Percentiles rank a stretch among this genome's conserved stretches.
Evolutionary conservation across 1,140 invertebrate species (phyloP).

Genomic region (Bombus polaris): DNA sequence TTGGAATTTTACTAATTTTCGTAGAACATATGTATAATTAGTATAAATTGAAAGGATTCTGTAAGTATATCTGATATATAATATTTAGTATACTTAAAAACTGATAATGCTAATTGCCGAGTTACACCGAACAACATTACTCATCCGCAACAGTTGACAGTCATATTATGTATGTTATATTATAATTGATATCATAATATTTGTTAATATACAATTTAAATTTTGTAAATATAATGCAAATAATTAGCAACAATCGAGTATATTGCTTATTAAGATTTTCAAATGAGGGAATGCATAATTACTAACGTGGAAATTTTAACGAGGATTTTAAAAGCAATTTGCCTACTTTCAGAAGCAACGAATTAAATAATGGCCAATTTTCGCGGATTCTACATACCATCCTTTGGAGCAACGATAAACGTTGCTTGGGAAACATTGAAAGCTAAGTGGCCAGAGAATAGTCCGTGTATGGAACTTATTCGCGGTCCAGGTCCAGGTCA

Average conservation of each 20-base stretch:
- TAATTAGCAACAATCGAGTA: background rate
- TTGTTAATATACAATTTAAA: too few relatives aligned
- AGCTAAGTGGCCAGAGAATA: constrained; percentile 89
- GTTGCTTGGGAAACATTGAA: constrained; percentile 91
- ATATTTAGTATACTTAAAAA: background rate
- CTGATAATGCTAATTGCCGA: background rate
- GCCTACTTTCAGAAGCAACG: constrained; percentile 49
- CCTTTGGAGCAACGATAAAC: constrained; percentile 88
- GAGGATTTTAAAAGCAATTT: constrained; percentile 13
- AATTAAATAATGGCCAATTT: constrained; percentile 83
- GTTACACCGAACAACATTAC: background rate
- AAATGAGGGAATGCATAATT: background rate
- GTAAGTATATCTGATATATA: background rate
- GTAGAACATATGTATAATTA: background rate
- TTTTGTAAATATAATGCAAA: background rate
- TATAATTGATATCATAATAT: too few relatives aligned
- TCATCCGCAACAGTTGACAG: background rate
- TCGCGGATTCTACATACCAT: constrained; percentile 86
- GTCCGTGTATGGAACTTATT: constrained; percentile 82
- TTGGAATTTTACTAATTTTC: background rate
- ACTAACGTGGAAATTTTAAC: background rate
- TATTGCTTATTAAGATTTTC: background rate
- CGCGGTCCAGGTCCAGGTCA: constrained; percentile 72
- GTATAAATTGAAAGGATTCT: background rate
- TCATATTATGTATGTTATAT: background rate